Conservation (phyloP, 2,888 invertebrate genomes). For the Aphidius colemani region DNA sequence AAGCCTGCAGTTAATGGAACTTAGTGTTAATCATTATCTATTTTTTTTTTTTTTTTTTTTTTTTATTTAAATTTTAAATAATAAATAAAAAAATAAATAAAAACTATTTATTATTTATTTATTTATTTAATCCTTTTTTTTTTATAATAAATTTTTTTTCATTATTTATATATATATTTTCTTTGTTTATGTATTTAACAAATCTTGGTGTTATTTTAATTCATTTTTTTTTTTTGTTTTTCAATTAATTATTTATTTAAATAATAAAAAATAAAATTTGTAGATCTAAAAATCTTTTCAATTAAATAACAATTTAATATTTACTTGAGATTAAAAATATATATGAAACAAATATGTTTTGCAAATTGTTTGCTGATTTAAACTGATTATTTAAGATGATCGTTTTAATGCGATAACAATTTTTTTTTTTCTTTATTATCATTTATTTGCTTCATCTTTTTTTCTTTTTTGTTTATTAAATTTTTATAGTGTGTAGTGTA, state of each 20-base stretch:
- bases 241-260: neutral
- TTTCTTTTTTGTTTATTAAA: neutral
- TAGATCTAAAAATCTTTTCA: constrained; percentile 20
- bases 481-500: too few relatives aligned
- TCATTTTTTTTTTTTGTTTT: too few relatives aligned
- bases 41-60: too few relatives aligned
- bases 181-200: neutral
- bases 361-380: constrained; percentile 16
- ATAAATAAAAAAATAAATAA: too few relatives aligned
- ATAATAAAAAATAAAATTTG: constrained; percentile 6
- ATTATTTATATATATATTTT: neutral
- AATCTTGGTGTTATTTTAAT: neutral
- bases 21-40: too few relatives aligned
- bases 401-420: neutral
- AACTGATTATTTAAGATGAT: constrained; percentile 12
- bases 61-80: too few relatives aligned
- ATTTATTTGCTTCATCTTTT: neutral
- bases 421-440: constrained; percentile 1
- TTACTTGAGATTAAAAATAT: constrained; percentile 40
- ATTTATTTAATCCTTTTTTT: too few relatives aligned
- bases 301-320: constrained; percentile 46
- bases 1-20: too few relatives aligned
- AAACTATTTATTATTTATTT: too few relatives aligned
- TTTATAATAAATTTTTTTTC: too few relatives aligned
- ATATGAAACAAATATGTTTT: constrained; percentile 26